Conservation (phyloP, 92 coral and sea anemone species). For the Phymanthus crucifer region DNA sequence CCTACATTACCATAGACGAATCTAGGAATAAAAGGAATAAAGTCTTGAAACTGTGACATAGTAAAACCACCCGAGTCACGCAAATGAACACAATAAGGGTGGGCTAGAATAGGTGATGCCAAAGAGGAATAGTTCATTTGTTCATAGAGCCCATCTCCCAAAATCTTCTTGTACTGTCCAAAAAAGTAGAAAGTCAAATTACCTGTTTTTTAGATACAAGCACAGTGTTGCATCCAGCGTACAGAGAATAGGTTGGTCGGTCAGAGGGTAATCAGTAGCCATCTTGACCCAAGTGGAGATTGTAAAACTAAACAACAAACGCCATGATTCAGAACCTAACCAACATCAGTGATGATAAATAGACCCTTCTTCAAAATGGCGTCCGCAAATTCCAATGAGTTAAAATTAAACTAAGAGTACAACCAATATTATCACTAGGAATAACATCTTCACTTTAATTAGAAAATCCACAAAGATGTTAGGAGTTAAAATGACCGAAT, state of each 20-base stretch:
- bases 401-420: too few species aligned
- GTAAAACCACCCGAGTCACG: too few species aligned
- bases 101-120: background rate
- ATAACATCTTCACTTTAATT: too few species aligned
- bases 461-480: too few species aligned
- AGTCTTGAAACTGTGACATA: too few species aligned
- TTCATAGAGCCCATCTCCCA: background rate
- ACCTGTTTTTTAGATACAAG: constrained; percentile 86
- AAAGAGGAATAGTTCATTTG: background rate
- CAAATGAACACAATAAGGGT: background rate
- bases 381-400: too few species aligned
- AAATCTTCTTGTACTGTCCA: too few species aligned
- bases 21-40: constrained; percentile 40
- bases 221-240: constrained; percentile 77
- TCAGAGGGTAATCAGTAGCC: constrained; percentile 62
- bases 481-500: too few species aligned
- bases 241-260: constrained; percentile 86
- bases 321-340: too few species aligned
- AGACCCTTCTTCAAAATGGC: too few species aligned
- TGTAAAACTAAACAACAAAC: constrained; percentile 61
- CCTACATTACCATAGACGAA: constrained; percentile 83
- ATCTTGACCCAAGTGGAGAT: constrained; percentile 92
- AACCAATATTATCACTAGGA: too few species aligned
- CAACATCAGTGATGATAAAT: too few species aligned
- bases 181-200: background rate